Base-by-base conservation (phyloP, 2,113 vertebrate species). In the Fulmarus glacialis region DNA sequence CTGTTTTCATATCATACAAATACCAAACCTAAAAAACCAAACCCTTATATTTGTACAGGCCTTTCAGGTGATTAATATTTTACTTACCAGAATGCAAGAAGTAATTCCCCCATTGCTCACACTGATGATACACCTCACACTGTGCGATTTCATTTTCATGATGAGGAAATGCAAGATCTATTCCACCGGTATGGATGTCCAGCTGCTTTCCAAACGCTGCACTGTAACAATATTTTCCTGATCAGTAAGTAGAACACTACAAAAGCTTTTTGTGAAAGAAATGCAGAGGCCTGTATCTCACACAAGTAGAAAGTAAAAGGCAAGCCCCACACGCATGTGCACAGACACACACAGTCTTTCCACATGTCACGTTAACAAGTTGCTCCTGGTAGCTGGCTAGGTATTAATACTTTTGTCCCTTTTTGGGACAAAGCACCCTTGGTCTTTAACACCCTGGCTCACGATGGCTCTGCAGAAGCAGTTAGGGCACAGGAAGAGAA, bases 81-180 rank as follows among this genome's bases (percentile, higher is more conserved):
- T 38, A 96, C 98, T 98, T 97, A 99, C 99, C 99, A 48, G 99
- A 99, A 95, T 99, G 99, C 29, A 99, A 98, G 74, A 99, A 99
- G 96, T 99, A 99, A 94, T 99, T 99, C 7, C 99, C 99, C 99
- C 99, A 99, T 45, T 99, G 99, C 5, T 90, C 95, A 89, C 99
- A 99, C 82, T 98, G 99, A 95, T 99, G 99, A 90, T 99, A 99
- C 11, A 97, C 99, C 90, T 99, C 99, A 13, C 99, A 99, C 95
- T 99, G 99, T 20, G 99, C 99, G 0, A 99, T 98, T 97, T 99
- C 99, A 4, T 99, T 99, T 95, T 99, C 99, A 4, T 99, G 99
- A 97, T 99, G 99, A 27, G 99, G 99, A 89, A 99, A 99, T 15
- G 99, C 99, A 73, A 99, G 97, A 93, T 99, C 99, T 11, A 99